These are phyloP conservation scores for Pollimyrus isidori DNA, from an alignment of 2,113 vertebrate species.

Conservation along the genomic window DNA sequence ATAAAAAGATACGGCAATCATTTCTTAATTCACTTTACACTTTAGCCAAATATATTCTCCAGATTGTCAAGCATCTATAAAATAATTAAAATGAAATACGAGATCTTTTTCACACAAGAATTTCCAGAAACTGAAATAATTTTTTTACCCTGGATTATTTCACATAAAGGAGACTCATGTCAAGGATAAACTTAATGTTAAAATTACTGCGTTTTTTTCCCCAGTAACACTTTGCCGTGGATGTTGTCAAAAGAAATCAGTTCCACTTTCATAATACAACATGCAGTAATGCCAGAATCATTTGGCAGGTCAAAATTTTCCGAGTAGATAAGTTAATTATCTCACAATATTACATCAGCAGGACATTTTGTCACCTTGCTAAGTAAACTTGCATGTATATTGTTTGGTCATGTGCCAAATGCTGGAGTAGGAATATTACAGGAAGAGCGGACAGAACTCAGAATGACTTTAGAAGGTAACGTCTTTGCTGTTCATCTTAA, in stretches of 20 bases:
- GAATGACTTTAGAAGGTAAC: not conserved
- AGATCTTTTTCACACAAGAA: not conserved
- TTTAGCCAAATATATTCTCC: too few relatives aligned
- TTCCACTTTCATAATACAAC: not conserved
- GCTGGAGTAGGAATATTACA: not conserved
- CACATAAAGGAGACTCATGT: not conserved
- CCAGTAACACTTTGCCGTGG: not conserved
- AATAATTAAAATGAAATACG: too few relatives aligned
- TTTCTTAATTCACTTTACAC: not conserved
- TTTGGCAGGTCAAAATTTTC: not conserved
- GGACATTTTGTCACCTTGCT: not conserved
- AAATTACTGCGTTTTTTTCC: not conserved
- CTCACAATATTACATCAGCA: not conserved
- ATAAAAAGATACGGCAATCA: not conserved
- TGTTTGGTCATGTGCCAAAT: not conserved
- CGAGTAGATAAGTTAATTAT: not conserved
- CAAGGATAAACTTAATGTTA: not conserved
- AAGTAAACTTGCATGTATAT: not conserved
- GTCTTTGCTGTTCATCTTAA: not conserved
- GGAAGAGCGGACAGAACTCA: not conserved
- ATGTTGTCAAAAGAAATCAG: not conserved
- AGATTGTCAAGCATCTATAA: too few relatives aligned
- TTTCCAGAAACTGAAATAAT: not conserved
- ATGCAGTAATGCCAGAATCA: not conserved
- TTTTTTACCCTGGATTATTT: not conserved